Conservation (phyloP, 2,888 invertebrate genomes). For the Deilephila porcellus region DNA sequence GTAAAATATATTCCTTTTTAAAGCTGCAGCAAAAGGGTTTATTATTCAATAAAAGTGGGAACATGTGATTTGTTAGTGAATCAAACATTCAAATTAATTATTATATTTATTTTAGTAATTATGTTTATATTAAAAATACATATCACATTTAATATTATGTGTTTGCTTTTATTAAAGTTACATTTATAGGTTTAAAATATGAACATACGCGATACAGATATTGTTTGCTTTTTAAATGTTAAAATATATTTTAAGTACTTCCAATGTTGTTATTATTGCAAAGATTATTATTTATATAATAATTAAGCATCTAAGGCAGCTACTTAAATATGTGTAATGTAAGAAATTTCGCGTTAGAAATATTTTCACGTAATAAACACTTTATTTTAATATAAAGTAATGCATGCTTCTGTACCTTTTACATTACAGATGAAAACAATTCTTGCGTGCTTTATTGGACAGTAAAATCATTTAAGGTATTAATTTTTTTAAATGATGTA, state of each 20-base stretch:
- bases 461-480: not conserved
- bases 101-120: not conserved
- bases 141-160: not conserved
- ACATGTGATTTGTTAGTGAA: not conserved
- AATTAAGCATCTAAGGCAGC: conserved; percentile 9
- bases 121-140: not conserved
- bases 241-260: not conserved
- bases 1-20: too few species aligned
- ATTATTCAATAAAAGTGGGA: too few species aligned
- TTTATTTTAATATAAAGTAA: too few species aligned
- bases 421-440: too few species aligned
- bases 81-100: not conserved
- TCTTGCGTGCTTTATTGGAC: not conserved
- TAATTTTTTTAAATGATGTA: not conserved
- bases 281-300: not conserved
- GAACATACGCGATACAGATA: too few species aligned
- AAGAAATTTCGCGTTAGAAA: not conserved
- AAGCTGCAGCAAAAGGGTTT: too few species aligned
- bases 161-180: too few species aligned
- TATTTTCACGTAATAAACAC: not conserved
- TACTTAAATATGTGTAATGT: not conserved
- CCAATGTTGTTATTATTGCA: not conserved
- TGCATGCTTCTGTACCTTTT: too few species aligned
- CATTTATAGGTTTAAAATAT: too few species aligned
- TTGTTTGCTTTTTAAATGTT: too few species aligned